These are phyloP conservation scores for Helicoverpa zea DNA, from an alignment of 1,140 invertebrate genomes.

Conservation along the genomic window DNA sequence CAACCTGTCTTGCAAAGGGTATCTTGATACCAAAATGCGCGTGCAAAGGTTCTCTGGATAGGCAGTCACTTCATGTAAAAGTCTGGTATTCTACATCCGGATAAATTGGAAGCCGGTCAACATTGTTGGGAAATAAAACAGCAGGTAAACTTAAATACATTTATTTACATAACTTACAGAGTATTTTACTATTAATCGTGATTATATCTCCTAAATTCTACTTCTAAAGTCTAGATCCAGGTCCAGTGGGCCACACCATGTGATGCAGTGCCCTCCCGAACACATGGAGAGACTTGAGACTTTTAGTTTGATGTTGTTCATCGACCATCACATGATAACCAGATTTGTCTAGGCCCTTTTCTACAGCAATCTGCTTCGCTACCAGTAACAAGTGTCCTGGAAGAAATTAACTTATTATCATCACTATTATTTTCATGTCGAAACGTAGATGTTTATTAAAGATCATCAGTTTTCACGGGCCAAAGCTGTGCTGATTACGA, in stretches of 20 bases:
- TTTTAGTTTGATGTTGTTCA: conserved; percentile 60
- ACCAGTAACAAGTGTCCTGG: conserved; percentile 71
- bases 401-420: conserved; percentile 46
- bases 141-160: neutral
- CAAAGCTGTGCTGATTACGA: no score
- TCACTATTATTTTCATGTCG: neutral
- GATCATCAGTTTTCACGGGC: neutral
- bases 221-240: conserved; percentile 63
- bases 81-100: no score
- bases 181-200: neutral
- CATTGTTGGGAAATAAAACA: no score
- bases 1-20: no score
- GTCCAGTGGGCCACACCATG: conserved; percentile 67
- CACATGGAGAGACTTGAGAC: conserved; percentile 65
- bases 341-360: conserved; percentile 58
- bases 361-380: conserved; percentile 63
- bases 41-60: no score
- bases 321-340: conserved; percentile 69
- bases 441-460: neutral
- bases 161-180: neutral
- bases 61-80: no score
- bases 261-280: conserved; percentile 67
- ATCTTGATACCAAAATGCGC: no score
- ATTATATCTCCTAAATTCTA: neutral
- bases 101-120: no score